Conservation (phyloP, 2,888 invertebrate genomes). For the Camptogramma bilineatum region DNA sequence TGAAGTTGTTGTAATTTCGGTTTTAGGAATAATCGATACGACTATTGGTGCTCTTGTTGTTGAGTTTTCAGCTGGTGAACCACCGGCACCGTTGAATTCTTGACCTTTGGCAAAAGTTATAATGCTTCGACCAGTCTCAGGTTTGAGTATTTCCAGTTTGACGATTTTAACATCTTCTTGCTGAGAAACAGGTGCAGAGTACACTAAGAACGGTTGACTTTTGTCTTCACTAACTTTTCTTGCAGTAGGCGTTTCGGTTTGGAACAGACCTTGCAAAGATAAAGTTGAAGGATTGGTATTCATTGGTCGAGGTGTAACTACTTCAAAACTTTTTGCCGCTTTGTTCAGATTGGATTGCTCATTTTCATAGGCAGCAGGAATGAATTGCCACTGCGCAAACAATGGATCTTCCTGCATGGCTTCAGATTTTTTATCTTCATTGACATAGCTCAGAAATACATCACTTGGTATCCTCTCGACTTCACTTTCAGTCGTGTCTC, state of each 20-base stretch:
- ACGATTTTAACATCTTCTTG: conserved; percentile 67
- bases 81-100: conserved; percentile 71
- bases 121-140: conserved; percentile 67
- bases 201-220: conserved; percentile 77
- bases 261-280: conserved; percentile 88
- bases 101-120: conserved; percentile 75
- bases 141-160: conserved; percentile 65
- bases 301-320: conserved; percentile 71
- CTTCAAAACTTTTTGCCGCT: conserved; percentile 66
- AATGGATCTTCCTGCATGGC: conserved; percentile 56
- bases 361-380: conserved; percentile 81
- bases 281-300: conserved; percentile 87
- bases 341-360: conserved; percentile 57
- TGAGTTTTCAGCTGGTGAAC: conserved; percentile 56
- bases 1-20: conserved; percentile 45
- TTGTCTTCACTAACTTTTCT: conserved; percentile 58
- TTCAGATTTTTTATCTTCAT: conserved; percentile 69
- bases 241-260: conserved; percentile 78
- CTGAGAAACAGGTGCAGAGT: conserved; percentile 72
- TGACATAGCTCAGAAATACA: conserved; percentile 72
- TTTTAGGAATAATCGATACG: conserved; percentile 58
- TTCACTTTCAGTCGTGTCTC: conserved; percentile 47
- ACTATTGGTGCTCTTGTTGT: conserved; percentile 63
- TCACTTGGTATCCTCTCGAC: conserved; percentile 66
- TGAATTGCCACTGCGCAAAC: conserved; percentile 72